A percentile compares a stretch with the other conserved stretches of the same genome.
Conservation (phyloP, 2,113 vertebrate genomes). For the Cygnus buccinator region DNA sequence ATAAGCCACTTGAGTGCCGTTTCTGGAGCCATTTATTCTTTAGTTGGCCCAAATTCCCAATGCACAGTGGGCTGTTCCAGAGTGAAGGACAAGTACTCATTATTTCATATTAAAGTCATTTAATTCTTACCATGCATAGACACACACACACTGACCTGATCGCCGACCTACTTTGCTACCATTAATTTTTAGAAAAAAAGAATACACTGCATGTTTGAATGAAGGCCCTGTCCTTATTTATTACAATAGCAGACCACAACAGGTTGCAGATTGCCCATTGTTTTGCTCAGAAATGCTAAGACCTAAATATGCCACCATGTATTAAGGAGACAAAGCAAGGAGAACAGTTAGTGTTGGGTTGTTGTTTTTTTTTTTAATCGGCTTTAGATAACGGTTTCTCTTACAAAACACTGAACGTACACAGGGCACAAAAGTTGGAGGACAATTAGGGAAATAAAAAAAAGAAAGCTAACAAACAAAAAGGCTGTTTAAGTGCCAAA, state of each 20-base stretch:
- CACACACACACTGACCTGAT: neutral
- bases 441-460: neutral
- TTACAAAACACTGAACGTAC: neutral
- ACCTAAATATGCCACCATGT: constrained; percentile 41
- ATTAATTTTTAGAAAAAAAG: constrained; percentile 9
- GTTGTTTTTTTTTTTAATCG: neutral
- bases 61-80: neutral
- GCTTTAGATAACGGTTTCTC: constrained; percentile 43
- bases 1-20: constrained; percentile 32
- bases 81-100: constrained; percentile 13
- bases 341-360: neutral
- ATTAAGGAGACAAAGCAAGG: constrained; percentile 40
- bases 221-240: constrained; percentile 4
- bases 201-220: neutral
- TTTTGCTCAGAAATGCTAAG: constrained; percentile 2
- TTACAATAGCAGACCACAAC: constrained; percentile 8
- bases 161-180: constrained; percentile 2
- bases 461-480: neutral
- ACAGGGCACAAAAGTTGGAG: neutral
- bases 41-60: constrained; percentile 37
- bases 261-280: neutral
- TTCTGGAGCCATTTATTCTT: constrained; percentile 14
- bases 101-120: constrained; percentile 12
- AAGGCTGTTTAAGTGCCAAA: neutral
- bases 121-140: neutral